Evolutionary conservation across 92 coral and sea anemone genomes (phyloP).

Genomic region (Virgularia gustaviana): DNA sequence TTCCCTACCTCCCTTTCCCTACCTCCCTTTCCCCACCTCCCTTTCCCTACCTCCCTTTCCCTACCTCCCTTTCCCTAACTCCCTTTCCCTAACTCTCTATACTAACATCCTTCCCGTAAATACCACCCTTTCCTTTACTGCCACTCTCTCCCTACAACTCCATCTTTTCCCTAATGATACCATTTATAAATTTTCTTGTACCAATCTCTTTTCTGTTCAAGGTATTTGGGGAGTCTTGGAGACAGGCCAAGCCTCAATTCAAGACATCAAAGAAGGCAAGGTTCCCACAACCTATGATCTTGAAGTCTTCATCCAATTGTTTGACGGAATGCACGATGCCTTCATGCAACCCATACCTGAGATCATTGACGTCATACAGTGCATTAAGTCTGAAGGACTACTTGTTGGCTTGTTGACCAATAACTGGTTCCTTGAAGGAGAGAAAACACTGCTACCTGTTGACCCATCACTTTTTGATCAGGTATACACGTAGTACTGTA

Average conservation of each 20-base stretch:
- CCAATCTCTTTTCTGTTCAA: not conserved
- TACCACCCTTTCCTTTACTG: no score
- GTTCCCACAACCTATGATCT: conserved; percentile 1
- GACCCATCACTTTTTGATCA: conserved; percentile 80
- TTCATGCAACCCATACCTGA: conserved; percentile 72
- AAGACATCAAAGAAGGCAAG: conserved; percentile 69
- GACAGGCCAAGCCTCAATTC: conserved; percentile 65
- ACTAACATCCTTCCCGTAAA: no score
- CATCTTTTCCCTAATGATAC: no score
- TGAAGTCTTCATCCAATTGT: conserved; percentile 29
- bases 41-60: no score
- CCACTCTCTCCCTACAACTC: no score
- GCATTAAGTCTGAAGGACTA: conserved; percentile 77
- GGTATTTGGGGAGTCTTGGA: conserved; percentile 88
- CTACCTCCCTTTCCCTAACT: no score
- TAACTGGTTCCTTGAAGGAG: conserved; percentile 72
- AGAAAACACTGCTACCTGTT: conserved; percentile 71
- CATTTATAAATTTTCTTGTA: no score
- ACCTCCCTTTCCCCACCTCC: no score
- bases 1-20: no score
- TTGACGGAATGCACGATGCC: conserved; percentile 54
- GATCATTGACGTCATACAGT: conserved; percentile 61
- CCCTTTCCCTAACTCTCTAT: no score
- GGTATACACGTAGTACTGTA: no score
- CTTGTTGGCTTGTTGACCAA: conserved; percentile 88